Conservation (phyloP, 2,888 invertebrate genomes). For the Standfussiana lucernea region DNA sequence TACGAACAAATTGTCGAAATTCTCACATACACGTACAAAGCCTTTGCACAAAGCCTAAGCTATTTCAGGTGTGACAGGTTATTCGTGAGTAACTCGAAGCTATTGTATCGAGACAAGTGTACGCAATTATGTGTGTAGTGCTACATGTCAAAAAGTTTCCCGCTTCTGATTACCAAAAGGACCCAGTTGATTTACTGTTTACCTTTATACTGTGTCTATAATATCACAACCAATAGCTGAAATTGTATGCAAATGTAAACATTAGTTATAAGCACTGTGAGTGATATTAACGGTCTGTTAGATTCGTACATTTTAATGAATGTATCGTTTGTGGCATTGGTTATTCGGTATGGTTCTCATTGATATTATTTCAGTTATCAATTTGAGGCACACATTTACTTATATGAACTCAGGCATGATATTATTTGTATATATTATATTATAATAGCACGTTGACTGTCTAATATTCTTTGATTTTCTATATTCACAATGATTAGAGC, state of each 20-base stretch:
- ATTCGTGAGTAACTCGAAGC: neutral
- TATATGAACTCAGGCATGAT: no score
- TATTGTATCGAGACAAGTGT: neutral
- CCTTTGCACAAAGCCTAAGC: neutral
- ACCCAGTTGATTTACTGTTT: neutral
- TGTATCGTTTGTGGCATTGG: conserved; percentile 17
- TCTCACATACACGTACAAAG: neutral
- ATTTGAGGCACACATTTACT: no score
- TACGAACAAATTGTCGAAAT: neutral
- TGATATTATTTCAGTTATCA: neutral
- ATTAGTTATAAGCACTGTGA: conserved; percentile 6
- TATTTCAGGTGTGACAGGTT: no score
- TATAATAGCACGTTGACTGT: no score
- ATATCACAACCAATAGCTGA: neutral
- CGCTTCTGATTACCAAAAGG: neutral
- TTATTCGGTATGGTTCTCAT: conserved; percentile 4
- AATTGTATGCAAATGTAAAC: conserved; percentile 32
- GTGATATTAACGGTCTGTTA: conserved; percentile 5
- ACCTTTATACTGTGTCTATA: neutral
- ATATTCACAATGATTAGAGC: no score
- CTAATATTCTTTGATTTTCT: no score
- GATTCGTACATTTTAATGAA: conserved; percentile 29
- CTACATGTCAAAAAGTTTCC: no score
- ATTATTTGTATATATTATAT: no score
- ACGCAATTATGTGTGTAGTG: neutral